These are phyloP conservation scores for Biston betularia DNA, from an alignment of 2,888 invertebrate species.

Conservation along the genomic window DNA sequence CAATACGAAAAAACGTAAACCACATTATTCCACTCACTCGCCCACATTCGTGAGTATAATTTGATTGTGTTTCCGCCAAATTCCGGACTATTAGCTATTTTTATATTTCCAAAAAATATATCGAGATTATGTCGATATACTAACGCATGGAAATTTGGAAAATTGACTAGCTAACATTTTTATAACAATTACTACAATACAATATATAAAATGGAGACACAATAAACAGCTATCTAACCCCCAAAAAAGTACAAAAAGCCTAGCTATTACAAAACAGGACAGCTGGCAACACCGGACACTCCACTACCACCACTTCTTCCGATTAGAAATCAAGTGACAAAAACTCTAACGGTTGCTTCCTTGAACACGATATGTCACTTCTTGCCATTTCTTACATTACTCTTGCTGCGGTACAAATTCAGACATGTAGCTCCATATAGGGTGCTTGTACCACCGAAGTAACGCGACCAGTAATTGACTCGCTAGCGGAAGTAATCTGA, in stretches of 20 bases:
- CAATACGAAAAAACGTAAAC: too few species aligned
- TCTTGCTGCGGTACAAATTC: constrained; percentile 54
- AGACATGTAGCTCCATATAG: constrained; percentile 50
- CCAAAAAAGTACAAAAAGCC: not conserved
- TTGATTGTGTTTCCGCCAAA: too few species aligned
- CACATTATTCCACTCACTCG: too few species aligned
- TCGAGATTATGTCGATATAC: too few species aligned
- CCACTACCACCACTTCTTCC: constrained; percentile 48
- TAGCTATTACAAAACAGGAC: not conserved
- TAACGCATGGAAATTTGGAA: too few species aligned
- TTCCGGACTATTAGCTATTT: too few species aligned
- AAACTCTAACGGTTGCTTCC: constrained; percentile 52
- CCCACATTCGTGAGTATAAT: too few species aligned
- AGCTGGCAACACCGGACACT: constrained; percentile 38
- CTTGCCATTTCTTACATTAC: constrained; percentile 35
- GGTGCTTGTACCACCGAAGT: constrained; percentile 56
- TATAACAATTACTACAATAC: not conserved
- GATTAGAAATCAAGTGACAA: constrained; percentile 47
- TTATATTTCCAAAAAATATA: too few species aligned
- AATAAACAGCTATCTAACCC: not conserved
- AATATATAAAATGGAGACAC: too few species aligned
- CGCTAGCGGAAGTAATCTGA: constrained; percentile 55
- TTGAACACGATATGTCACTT: constrained; percentile 48
- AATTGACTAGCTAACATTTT: not conserved
- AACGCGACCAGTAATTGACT: constrained; percentile 67